Conservation (phyloP, 1,140 invertebrate genomes). For the Drosophila trapezifrons region DNA sequence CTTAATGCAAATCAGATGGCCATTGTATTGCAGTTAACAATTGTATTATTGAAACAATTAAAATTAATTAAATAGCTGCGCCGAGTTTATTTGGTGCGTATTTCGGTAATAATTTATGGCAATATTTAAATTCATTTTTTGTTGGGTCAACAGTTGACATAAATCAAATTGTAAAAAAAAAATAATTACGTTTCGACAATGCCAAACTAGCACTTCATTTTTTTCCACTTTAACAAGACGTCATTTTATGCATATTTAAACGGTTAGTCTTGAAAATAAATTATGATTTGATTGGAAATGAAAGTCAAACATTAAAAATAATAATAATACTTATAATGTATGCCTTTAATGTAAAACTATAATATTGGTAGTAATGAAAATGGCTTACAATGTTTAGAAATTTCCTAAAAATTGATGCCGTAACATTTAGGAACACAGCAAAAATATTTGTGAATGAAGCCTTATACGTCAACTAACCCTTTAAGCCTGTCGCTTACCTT, state of each 20-base stretch:
- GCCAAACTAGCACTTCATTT: background rate
- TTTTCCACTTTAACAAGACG: background rate
- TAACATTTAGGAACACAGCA: background rate
- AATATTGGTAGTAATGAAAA: no score
- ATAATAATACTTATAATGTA: no score
- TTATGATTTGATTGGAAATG: background rate
- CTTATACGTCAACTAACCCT: background rate
- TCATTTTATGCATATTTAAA: background rate
- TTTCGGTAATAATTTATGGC: slow-evolving; percentile 12
- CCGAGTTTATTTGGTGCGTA: slow-evolving; percentile 1
- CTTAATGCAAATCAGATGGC: slow-evolving; percentile 21
- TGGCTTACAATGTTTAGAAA: background rate
- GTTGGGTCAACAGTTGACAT: background rate
- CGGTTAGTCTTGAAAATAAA: background rate
- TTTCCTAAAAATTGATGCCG: background rate
- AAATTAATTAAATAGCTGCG: slow-evolving; percentile 10
- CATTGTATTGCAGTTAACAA: slow-evolving; percentile 23
- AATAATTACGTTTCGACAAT: background rate
- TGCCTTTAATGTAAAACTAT: no score
- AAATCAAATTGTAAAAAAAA: background rate
- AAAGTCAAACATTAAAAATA: no score
- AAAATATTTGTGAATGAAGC: background rate
- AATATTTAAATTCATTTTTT: background rate
- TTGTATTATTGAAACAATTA: slow-evolving; percentile 26
- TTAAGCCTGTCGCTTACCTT: background rate